These are phyloP conservation scores for Polymixis flavicincta DNA, from an alignment of 2,888 invertebrate species.

Conservation along the genomic window DNA sequence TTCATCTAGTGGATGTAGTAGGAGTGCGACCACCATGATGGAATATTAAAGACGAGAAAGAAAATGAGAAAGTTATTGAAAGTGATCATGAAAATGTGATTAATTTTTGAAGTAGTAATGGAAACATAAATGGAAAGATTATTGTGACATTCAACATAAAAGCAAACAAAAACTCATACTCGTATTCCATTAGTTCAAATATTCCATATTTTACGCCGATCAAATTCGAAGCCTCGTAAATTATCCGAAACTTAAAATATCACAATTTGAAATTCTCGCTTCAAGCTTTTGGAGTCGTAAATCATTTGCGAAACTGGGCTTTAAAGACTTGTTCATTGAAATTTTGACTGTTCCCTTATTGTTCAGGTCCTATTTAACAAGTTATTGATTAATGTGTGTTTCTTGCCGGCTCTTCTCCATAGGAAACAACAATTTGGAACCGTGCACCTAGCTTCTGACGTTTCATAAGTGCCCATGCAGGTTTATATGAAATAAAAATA, in stretches of 20 bases:
- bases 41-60: neutral
- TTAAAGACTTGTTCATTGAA: conserved; percentile 52
- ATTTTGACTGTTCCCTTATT: conserved; percentile 49
- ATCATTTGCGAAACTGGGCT: conserved; percentile 41
- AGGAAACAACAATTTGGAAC: no score
- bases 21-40: neutral
- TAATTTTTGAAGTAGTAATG: neutral
- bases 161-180: conserved; percentile 11
- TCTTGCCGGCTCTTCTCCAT: no score
- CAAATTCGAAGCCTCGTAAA: conserved; percentile 47
- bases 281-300: conserved; percentile 39
- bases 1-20: no score
- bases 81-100: neutral
- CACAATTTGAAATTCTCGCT: conserved; percentile 41
- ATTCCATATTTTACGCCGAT: conserved; percentile 24
- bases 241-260: conserved; percentile 45
- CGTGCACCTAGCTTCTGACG: no score
- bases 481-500: no score
- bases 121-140: neutral
- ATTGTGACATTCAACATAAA: neutral
- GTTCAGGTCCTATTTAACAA: conserved; percentile 51
- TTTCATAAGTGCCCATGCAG: no score
- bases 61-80: neutral
- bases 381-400: conserved; percentile 55
- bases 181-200: neutral